A percentile compares a stretch with the other conserved stretches of the same genome.
These are phyloP conservation scores for Battus philenor DNA, from an alignment of 1,140 invertebrate species.

Conservation along the genomic window DNA sequence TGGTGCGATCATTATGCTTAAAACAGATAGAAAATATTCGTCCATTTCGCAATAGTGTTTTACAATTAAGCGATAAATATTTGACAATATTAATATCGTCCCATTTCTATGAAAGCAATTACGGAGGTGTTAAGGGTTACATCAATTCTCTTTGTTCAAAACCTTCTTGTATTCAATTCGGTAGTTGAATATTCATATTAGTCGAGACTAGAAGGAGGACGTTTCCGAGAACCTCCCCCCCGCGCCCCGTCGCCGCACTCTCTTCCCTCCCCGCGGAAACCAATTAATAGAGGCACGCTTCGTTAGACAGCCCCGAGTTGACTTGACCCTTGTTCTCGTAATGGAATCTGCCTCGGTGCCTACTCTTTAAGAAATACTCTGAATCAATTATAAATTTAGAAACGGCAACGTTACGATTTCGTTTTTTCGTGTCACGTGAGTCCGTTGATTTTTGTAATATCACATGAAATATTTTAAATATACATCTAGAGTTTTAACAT, in stretches of 20 bases:
- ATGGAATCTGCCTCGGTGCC: slow-evolving; percentile 30
- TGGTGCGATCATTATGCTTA: no score
- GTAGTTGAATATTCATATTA: slow-evolving; percentile 66
- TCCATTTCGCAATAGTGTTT: no score
- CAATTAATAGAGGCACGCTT: slow-evolving; percentile 55
- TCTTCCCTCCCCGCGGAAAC: slow-evolving; percentile 25
- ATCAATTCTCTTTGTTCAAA: slow-evolving; percentile 60
- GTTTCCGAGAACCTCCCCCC: slow-evolving; percentile 25
- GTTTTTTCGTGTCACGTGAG: no score
- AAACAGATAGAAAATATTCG: no score
- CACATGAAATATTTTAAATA: no score
- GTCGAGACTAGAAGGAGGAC: slow-evolving; percentile 36
- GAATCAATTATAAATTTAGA: slow-evolving; percentile 7
- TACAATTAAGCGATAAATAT: no score
- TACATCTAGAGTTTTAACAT: no score
- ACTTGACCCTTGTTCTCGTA: slow-evolving; percentile 37
- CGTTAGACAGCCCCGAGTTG: slow-evolving; percentile 42
- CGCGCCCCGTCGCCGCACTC: no score
- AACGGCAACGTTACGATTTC: no score
- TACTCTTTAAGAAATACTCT: neutral
- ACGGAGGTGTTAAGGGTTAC: slow-evolving; percentile 47
- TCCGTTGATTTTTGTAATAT: no score
- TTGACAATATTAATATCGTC: slow-evolving; percentile 1
- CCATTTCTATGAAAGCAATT: slow-evolving; percentile 47
- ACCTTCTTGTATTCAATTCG: slow-evolving; percentile 37